Evolutionary conservation across 2,113 vertebrate genomes (phyloP).

Genomic region (Pomatorhinus ruficollis): DNA sequence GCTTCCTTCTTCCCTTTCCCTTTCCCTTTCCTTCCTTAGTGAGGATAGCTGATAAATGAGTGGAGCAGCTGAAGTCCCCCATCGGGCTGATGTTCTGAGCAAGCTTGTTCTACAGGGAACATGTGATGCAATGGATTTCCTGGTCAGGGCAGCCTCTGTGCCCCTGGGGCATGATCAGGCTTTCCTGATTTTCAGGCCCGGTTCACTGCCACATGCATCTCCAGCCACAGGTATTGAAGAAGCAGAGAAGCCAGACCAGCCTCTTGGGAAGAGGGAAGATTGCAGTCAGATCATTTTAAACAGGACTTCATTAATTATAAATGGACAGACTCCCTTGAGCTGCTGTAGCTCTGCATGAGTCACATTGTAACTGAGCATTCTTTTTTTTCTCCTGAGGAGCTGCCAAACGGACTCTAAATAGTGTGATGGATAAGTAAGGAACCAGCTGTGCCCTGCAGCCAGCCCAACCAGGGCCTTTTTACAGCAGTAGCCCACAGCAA

Average conservation of each 20-base stretch:
- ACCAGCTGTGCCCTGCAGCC: slow-evolving; percentile 2
- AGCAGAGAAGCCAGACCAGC: neutral
- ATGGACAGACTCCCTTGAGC: neutral
- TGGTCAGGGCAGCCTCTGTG: neutral
- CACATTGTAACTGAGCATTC: neutral
- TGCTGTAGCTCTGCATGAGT: neutral
- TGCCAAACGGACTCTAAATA: neutral
- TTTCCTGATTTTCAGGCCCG: neutral
- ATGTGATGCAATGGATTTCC: neutral
- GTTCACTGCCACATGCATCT: accelerated
- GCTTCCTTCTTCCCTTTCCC: neutral
- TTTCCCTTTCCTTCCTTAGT: neutral
- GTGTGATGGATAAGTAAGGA: slow-evolving; percentile 9
- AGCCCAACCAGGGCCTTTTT: neutral
- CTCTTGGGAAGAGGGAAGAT: neutral
- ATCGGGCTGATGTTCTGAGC: neutral
- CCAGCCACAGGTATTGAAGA: neutral
- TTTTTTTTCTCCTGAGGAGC: neutral
- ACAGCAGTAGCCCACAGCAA: neutral
- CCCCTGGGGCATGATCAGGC: neutral
- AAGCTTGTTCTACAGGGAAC: neutral
- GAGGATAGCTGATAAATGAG: neutral
- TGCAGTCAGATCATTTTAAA: neutral
- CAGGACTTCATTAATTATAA: slow-evolving; percentile 31
- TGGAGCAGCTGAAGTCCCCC: neutral